phyloP scores from a whole-genome alignment of 2,888 invertebrate genomes.

The Rotaria sp. region DNA sequence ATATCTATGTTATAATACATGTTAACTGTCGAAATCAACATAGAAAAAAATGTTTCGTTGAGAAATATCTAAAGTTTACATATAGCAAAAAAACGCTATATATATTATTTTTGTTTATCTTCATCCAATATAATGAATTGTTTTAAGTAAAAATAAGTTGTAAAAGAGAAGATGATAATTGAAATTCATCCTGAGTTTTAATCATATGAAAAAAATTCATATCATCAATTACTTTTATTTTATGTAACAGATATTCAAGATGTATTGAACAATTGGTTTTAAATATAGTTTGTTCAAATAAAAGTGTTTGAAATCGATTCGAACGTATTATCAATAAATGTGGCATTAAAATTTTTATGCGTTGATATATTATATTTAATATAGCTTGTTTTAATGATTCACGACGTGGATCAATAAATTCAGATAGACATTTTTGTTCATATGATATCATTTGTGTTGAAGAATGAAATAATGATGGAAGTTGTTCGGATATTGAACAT shows the following conservation, averaged over 20 bases:
- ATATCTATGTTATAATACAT: not conserved
- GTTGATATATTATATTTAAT: not conserved
- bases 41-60: not conserved
- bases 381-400: not conserved
- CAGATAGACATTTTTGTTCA: not conserved
- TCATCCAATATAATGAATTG: not conserved
- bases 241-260: not conserved
- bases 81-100: not conserved
- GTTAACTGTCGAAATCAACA: not conserved
- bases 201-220: not conserved
- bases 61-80: not conserved
- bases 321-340: not conserved
- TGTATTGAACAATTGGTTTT: not conserved
- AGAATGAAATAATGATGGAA: not conserved
- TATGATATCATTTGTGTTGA: not conserved
- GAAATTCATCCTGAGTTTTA: not conserved
- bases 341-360: not conserved
- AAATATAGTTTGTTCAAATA: constrained; percentile 2
- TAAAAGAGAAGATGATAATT: not conserved
- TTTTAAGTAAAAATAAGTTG: not conserved
- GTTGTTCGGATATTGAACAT: not conserved
- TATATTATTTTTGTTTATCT: not conserved
- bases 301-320: not conserved
- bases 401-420: not conserved
- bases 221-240: not conserved